A percentile compares a stretch with the other conserved stretches of the same genome.
Conservation (phyloP, 2,888 invertebrate genomes). For the Hirtodrosophila trivittata region DNA sequence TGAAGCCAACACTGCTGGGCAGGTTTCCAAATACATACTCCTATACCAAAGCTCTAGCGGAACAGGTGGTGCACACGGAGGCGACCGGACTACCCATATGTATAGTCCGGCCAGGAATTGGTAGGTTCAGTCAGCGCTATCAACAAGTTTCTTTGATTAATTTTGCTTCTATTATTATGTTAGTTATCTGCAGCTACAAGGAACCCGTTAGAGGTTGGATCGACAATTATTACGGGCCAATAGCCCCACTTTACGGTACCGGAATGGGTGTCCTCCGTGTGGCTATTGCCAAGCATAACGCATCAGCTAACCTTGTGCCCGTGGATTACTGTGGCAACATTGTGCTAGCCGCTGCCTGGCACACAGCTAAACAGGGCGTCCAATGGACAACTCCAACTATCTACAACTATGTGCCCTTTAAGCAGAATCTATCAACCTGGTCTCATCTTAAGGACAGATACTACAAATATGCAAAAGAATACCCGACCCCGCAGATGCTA, state of each 20-base stretch:
- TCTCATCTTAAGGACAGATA: constrained; percentile 85
- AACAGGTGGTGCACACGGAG: constrained; percentile 86
- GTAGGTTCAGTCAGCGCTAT: constrained; percentile 14
- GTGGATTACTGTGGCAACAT: constrained; percentile 84
- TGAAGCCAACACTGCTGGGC: constrained; percentile 68
- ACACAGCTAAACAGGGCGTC: constrained; percentile 71
- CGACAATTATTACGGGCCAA: constrained; percentile 87
- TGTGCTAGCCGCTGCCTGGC: constrained; percentile 83
- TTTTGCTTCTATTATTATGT: background rate
- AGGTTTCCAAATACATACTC: constrained; percentile 88
- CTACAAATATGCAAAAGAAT: constrained; percentile 83
- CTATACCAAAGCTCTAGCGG: constrained; percentile 89
- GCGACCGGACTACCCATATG: constrained; percentile 86
- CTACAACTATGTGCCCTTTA: constrained; percentile 93
- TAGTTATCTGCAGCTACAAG: constrained; percentile 80
- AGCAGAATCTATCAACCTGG: constrained; percentile 92
- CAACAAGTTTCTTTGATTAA: background rate
- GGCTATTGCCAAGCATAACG: constrained; percentile 69
- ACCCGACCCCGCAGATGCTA: constrained; percentile 87
- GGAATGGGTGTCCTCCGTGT: constrained; percentile 86
- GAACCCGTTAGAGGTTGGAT: constrained; percentile 88
- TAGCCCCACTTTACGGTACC: constrained; percentile 83
- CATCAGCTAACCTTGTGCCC: constrained; percentile 82
- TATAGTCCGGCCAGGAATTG: constrained; percentile 4
- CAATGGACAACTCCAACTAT: constrained; percentile 36